phyloP scores from a whole-genome alignment of 2,888 invertebrate species.

The Xylophagus ater region DNA sequence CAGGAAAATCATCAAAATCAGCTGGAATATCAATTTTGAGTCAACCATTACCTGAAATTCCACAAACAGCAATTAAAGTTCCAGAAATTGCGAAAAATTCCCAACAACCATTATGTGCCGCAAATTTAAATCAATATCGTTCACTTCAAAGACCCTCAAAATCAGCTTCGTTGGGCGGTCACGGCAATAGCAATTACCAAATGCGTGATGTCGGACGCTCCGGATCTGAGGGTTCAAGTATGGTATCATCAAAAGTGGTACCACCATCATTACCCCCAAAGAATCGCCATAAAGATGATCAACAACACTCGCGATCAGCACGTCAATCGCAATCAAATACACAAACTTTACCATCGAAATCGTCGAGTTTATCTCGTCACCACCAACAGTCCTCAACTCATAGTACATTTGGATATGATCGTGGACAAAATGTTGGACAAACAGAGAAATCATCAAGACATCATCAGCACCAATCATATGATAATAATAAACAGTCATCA shows the following conservation, averaged over 20 bases:
- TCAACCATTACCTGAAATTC: constrained; percentile 40
- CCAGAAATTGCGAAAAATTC: constrained; percentile 31
- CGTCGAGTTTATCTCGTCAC: constrained; percentile 27
- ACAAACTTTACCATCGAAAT: constrained; percentile 35
- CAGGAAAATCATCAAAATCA: constrained; percentile 17
- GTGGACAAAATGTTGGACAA: constrained; percentile 25
- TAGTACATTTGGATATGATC: constrained; percentile 30
- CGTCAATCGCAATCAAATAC: constrained; percentile 28
- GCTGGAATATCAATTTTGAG: constrained; percentile 36
- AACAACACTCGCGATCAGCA: constrained; percentile 19
- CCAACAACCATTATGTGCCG: constrained; percentile 37
- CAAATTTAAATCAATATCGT: constrained; percentile 46
- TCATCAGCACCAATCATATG: constrained; percentile 15
- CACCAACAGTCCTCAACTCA: constrained; percentile 22
- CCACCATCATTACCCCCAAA: constrained; percentile 39
- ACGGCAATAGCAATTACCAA: constrained; percentile 14
- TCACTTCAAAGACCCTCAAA: constrained; percentile 45
- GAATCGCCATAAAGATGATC: constrained; percentile 34
- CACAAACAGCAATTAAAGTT: constrained; percentile 21
- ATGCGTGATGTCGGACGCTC: constrained; percentile 12
- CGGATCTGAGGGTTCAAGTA: constrained; percentile 6
- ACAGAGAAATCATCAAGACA: constrained; percentile 17
- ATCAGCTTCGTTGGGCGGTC: constrained; percentile 4
- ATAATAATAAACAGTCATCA: constrained; percentile 10
- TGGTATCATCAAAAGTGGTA: constrained; percentile 15